Evolutionary conservation across 2,888 invertebrate genomes (phyloP).

Genomic region (Anoplius nigerrimus): DNA sequence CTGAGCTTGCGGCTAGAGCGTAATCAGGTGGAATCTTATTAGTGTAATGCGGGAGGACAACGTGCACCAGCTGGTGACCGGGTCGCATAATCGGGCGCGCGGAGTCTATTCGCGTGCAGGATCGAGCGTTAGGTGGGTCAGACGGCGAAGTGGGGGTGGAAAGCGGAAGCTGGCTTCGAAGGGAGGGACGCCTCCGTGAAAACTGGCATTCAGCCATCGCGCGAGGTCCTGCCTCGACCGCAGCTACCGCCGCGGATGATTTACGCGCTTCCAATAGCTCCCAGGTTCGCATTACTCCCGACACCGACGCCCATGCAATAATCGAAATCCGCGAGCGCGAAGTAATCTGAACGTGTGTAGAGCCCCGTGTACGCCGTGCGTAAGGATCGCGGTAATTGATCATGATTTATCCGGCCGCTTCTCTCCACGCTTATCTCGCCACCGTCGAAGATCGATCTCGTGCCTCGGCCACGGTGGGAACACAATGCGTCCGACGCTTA

Average conservation of each 20-base stretch:
- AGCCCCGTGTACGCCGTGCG: conserved; percentile 7
- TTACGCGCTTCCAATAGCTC: conserved; percentile 50
- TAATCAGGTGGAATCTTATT: conserved; percentile 57
- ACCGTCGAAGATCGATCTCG: too few relatives aligned
- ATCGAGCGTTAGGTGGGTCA: too few relatives aligned
- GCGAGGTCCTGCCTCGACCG: conserved; percentile 34
- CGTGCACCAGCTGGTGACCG: conserved; percentile 55
- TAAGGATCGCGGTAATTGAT: too few relatives aligned
- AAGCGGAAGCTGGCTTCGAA: conserved; percentile 23
- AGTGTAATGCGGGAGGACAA: conserved; percentile 49
- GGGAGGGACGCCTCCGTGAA: conserved; percentile 22
- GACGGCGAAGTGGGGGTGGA: too few relatives aligned
- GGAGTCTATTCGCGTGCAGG: conserved; percentile 41
- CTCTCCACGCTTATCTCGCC: too few relatives aligned
- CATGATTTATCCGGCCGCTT: too few relatives aligned
- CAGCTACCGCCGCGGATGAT: conserved; percentile 45
- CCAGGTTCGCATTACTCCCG: not conserved
- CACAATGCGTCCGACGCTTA: too few relatives aligned
- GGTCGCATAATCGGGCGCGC: conserved; percentile 54
- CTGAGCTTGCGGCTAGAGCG: conserved; percentile 49
- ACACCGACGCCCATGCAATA: conserved; percentile 18
- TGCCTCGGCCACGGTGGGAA: too few relatives aligned
- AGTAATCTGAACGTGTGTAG: conserved; percentile 34
- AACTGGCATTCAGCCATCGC: conserved; percentile 39
- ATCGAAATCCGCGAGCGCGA: conserved; percentile 39